A percentile compares a stretch with the other conserved stretches of the same genome.
phyloP scores from a whole-genome alignment of 2,888 invertebrate genomes.

The Allolobophora icterica region DNA sequence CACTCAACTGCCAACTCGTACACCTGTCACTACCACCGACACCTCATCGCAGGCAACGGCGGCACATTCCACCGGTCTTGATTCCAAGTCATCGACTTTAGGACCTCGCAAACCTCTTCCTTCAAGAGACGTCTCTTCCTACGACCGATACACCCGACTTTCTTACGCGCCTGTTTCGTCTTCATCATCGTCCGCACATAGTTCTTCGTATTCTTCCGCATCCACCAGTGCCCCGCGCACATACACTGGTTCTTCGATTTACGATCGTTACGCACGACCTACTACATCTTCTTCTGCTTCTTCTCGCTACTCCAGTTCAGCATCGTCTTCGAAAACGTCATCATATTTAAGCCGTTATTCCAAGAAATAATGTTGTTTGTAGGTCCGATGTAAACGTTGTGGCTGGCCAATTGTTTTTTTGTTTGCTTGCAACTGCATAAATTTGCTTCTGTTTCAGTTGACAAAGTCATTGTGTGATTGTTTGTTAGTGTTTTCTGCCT shows the following conservation, averaged over 20 bases:
- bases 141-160: background rate
- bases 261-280: background rate
- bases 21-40: background rate
- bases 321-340: background rate
- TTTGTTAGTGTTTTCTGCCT: background rate
- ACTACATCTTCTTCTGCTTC: background rate
- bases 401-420: background rate
- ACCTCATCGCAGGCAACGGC: background rate
- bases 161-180: background rate
- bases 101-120: background rate
- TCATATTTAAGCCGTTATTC: slow-evolving; percentile 1
- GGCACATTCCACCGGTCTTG: background rate
- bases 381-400: background rate
- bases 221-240: background rate
- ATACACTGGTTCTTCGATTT: background rate
- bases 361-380: background rate
- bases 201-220: background rate
- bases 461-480: background rate
- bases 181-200: background rate
- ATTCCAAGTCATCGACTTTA: background rate
- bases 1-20: background rate
- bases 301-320: slow-evolving; percentile 12
- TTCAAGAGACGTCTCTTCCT: background rate
- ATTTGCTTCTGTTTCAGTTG: background rate
- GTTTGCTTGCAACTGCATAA: background rate